phyloP scores from a whole-genome alignment of 2,888 invertebrate species.

The Leptopterna dolabrata region DNA sequence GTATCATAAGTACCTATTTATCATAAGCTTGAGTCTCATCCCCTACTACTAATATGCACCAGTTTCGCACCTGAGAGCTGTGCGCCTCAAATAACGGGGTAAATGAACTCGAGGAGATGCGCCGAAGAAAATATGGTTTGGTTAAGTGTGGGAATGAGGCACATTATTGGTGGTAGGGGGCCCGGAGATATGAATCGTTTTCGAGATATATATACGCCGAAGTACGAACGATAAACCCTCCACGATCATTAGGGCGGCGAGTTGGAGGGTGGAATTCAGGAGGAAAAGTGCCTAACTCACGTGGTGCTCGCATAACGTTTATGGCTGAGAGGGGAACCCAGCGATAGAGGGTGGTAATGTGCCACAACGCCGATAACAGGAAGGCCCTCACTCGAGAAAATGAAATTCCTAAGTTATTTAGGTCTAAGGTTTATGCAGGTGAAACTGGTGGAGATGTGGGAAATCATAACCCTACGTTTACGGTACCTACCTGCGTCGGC shows the following conservation, averaged over 20 bases:
- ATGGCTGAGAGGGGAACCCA: background rate
- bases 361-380: background rate
- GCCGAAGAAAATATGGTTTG: background rate
- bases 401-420: background rate
- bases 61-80: too few species aligned
- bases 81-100: too few species aligned
- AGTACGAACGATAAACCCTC: slow-evolving; percentile 1
- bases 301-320: background rate
- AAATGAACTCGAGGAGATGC: background rate
- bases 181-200: background rate
- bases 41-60: too few species aligned
- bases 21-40: too few species aligned
- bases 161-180: background rate
- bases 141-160: background rate
- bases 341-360: background rate
- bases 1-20: too few species aligned
- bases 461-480: too few species aligned
- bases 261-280: background rate
- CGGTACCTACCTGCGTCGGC: too few species aligned
- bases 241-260: background rate
- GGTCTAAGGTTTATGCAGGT: background rate
- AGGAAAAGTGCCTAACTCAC: background rate
- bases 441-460: background rate
- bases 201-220: background rate
- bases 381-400: background rate